Conservation (phyloP, 2,888 invertebrate genomes). For the Lasiommata megera region DNA sequence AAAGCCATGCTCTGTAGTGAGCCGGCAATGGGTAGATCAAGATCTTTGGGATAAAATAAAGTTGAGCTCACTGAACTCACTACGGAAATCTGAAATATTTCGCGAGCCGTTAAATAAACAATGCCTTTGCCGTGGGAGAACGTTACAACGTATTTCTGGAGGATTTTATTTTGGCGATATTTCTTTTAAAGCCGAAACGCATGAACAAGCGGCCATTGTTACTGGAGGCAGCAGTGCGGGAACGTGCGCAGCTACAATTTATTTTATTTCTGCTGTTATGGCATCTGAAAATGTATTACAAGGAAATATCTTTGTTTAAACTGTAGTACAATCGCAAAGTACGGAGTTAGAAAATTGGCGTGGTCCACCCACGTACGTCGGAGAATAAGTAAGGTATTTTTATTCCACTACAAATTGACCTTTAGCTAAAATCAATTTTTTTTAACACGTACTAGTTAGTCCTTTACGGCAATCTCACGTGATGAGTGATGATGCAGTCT, state of each 20-base stretch:
- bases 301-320: slow-evolving; percentile 4
- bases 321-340: not conserved
- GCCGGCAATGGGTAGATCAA: no score
- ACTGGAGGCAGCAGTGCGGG: slow-evolving; percentile 26
- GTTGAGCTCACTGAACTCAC: not conserved
- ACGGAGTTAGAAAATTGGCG: no score
- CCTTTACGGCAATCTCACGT: no score
- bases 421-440: no score
- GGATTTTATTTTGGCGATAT: slow-evolving; percentile 29
- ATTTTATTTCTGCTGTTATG: slow-evolving; percentile 18
- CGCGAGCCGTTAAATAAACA: slow-evolving; percentile 10
- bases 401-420: no score
- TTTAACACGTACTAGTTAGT: no score
- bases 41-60: no score
- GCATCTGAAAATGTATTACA: slow-evolving; percentile 17
- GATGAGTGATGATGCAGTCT: no score
- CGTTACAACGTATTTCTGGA: slow-evolving; percentile 15
- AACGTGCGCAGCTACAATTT: slow-evolving; percentile 15
- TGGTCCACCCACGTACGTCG: no score
- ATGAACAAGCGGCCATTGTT: slow-evolving; percentile 31
- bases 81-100: not conserved
- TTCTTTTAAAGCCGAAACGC: slow-evolving; percentile 29
- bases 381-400: no score
- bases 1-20: no score
- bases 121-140: slow-evolving; percentile 1